Conservation (phyloP, 1,140 invertebrate species). For the Zaprionus gabonicus region DNA sequence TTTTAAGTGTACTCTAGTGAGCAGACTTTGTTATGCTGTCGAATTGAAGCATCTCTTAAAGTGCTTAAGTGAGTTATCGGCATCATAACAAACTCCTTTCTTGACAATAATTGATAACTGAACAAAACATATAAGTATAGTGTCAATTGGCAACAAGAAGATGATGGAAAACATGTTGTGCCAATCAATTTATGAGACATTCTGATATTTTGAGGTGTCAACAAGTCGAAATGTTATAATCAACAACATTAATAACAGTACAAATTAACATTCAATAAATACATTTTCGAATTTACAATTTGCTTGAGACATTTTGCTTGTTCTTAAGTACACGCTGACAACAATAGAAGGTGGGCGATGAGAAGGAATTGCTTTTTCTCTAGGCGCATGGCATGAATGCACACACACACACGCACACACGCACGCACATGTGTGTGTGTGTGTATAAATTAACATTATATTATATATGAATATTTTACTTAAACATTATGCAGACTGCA, state of each 20-base stretch:
- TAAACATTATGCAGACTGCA: slow-evolving; percentile 63
- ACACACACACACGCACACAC: neutral
- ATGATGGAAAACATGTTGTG: slow-evolving; percentile 4
- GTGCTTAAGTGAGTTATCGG: neutral
- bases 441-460: slow-evolving; percentile 58
- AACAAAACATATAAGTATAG: slow-evolving; percentile 6
- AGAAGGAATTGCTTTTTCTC: slow-evolving; percentile 3
- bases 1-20: neutral
- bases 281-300: neutral
- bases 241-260: slow-evolving; percentile 5
- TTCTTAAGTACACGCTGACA: slow-evolving; percentile 22
- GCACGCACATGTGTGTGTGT: neutral
- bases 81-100: neutral
- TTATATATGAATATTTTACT: slow-evolving; percentile 41
- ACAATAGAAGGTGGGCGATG: neutral
- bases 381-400: slow-evolving; percentile 1
- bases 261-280: slow-evolving; percentile 6
- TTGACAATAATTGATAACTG: slow-evolving; percentile 1
- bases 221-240: neutral
- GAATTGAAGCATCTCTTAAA: neutral
- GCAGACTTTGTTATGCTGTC: neutral
- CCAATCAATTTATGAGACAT: neutral
- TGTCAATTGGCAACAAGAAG: slow-evolving; percentile 1
- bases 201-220: neutral
- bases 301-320: neutral